These are phyloP conservation scores for Molanna angustata DNA, from an alignment of 2,888 invertebrate genomes.

Conservation along the genomic window DNA sequence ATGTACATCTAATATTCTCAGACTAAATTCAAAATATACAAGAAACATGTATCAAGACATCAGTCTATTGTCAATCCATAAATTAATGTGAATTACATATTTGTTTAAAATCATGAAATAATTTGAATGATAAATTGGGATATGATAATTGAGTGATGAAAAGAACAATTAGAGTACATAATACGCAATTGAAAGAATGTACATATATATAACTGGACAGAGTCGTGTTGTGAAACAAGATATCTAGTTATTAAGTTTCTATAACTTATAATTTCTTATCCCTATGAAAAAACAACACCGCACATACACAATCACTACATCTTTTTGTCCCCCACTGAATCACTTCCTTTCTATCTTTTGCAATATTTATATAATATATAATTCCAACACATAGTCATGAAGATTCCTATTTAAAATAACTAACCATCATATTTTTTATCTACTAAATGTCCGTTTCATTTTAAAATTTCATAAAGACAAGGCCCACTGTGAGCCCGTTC, in stretches of 20 bases:
- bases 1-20: too few relatives aligned
- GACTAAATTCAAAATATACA: too few relatives aligned
- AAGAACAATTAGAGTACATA: too few relatives aligned
- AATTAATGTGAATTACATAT: too few relatives aligned
- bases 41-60: too few relatives aligned
- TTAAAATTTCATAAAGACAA: too few relatives aligned
- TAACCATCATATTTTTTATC: constrained; percentile 23
- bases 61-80: too few relatives aligned
- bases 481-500: too few relatives aligned
- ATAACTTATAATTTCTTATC: constrained; percentile 27
- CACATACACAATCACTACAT: constrained; percentile 32
- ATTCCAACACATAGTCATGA: constrained; percentile 20
- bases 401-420: constrained; percentile 25
- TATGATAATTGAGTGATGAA: too few relatives aligned
- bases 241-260: neutral
- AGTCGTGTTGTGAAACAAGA: neutral
- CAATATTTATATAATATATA: constrained; percentile 11
- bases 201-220: constrained; percentile 10
- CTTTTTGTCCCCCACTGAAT: constrained; percentile 6
- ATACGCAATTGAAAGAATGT: too few relatives aligned
- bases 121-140: too few relatives aligned
- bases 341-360: constrained; percentile 5
- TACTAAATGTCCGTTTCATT: constrained; percentile 7
- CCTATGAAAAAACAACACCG: constrained; percentile 31
- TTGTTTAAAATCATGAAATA: too few relatives aligned